These are phyloP conservation scores for Hippocampus comes DNA, from an alignment of 2,113 vertebrate species.

Conservation along the genomic window DNA sequence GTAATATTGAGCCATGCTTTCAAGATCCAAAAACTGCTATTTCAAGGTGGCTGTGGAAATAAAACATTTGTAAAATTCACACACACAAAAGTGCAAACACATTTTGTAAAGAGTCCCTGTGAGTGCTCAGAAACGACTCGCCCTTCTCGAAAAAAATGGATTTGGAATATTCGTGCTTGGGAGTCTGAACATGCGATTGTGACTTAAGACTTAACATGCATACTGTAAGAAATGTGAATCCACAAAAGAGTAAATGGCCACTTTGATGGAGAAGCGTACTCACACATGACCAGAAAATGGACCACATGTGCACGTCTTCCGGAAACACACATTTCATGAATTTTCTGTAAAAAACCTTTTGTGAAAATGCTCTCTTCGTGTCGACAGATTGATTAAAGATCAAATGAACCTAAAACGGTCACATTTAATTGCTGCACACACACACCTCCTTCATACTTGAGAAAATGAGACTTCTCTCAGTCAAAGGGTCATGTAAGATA, in stretches of 20 bases:
- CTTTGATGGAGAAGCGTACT: too few relatives aligned
- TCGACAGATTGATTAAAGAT: background rate
- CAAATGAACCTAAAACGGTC: conserved; percentile 4
- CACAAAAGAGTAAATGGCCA: too few relatives aligned
- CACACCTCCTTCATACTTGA: background rate
- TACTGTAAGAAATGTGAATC: too few relatives aligned
- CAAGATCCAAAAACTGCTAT: background rate
- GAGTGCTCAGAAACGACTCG: too few relatives aligned
- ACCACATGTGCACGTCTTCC: background rate
- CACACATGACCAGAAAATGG: background rate
- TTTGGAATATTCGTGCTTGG: too few relatives aligned
- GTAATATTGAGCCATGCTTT: background rate
- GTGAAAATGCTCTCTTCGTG: background rate
- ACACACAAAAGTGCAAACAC: too few relatives aligned
- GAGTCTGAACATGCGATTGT: too few relatives aligned
- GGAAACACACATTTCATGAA: background rate
- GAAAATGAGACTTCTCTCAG: conserved; percentile 1
- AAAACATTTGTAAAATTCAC: too few relatives aligned
- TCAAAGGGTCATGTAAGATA: conserved; percentile 11
- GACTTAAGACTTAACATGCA: too few relatives aligned
- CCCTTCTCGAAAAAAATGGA: too few relatives aligned
- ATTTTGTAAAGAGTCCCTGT: too few relatives aligned
- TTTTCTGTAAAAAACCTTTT: background rate
- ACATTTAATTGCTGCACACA: conserved; percentile 11
- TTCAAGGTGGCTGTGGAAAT: too few relatives aligned